Conservation (phyloP, 2,113 vertebrate species). For the Amphiprion percula region DNA sequence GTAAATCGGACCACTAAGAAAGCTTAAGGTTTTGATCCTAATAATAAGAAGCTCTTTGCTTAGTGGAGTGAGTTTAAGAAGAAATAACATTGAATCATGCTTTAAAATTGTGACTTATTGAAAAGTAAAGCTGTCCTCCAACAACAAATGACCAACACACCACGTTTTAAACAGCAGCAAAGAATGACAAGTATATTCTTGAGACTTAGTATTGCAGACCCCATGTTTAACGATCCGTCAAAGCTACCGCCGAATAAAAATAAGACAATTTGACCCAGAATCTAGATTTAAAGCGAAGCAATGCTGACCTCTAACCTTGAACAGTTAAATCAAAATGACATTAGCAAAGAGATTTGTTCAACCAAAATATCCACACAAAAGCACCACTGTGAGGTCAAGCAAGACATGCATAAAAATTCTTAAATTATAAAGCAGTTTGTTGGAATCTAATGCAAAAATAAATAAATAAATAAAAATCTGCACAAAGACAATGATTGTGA, state of each 20-base stretch:
- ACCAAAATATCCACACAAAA: no score
- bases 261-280: background rate
- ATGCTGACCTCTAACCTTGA: no score
- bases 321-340: no score
- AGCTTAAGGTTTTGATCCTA: background rate
- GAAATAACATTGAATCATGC: background rate
- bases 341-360: no score
- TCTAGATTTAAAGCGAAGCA: no score
- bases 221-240: background rate
- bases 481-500: no score
- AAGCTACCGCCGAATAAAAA: background rate
- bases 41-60: background rate
- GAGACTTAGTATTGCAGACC: background rate
- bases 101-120: background rate
- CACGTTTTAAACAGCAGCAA: background rate
- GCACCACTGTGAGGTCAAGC: no score
- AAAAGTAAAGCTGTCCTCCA: background rate
- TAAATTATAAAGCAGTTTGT: no score
- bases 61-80: background rate
- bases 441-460: no score
- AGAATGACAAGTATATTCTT: background rate
- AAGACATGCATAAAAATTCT: no score
- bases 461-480: no score
- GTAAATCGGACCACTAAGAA: slow-evolving; percentile 5
- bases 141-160: background rate